Evolutionary conservation across 2,113 vertebrate genomes (phyloP).

Genomic region (Alethe castanea): DNA sequence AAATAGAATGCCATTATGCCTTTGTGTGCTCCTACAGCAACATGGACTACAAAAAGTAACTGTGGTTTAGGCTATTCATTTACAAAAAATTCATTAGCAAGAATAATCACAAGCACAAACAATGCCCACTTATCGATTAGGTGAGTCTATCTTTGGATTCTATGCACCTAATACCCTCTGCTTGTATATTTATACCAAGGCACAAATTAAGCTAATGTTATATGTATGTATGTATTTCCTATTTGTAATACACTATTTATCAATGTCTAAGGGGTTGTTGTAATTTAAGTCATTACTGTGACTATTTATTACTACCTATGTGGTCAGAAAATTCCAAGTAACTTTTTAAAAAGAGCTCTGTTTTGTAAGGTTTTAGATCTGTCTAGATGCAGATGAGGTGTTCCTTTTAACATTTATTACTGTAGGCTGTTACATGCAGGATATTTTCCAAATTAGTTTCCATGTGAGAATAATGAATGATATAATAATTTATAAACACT

Average conservation of each 20-base stretch:
- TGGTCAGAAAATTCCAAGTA: neutral
- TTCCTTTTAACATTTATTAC: neutral
- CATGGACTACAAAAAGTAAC: neutral
- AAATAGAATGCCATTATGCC: conserved; percentile 4
- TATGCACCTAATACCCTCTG: neutral
- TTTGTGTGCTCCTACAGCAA: neutral
- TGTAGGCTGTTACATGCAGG: neutral
- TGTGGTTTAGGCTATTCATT: neutral
- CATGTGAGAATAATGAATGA: neutral
- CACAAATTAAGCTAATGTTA: neutral
- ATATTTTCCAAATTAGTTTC: neutral
- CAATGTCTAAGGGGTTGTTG: neutral
- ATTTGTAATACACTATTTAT: neutral
- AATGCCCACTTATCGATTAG: neutral
- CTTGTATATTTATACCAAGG: neutral
- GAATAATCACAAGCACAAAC: conserved; percentile 12
- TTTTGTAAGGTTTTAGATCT: neutral
- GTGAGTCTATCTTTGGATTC: neutral
- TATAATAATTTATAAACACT: neutral
- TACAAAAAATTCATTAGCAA: conserved; percentile 16
- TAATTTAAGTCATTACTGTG: neutral
- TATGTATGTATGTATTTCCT: neutral
- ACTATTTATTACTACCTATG: neutral
- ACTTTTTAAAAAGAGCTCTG: neutral
- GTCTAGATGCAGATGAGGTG: neutral